Evolutionary conservation across 2,113 vertebrate species (phyloP).

Genomic region (Kobus ellipsiprymnus): DNA sequence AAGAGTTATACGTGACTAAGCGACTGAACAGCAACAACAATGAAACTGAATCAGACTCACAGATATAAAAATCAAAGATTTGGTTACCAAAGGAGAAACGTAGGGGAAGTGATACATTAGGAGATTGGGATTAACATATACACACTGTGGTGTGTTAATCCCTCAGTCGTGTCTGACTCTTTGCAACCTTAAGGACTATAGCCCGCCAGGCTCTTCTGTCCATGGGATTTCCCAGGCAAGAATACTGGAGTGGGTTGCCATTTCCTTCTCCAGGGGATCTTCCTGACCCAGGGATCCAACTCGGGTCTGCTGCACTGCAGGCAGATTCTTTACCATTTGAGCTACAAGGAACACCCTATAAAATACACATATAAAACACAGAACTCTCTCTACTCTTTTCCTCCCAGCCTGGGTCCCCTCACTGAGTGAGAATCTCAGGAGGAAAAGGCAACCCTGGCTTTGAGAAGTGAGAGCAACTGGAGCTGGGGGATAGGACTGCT

Average conservation of each 20-base stretch:
- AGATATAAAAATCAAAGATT: too few relatives aligned
- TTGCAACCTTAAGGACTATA: background rate
- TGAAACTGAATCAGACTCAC: background rate
- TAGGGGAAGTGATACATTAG: background rate
- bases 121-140: background rate
- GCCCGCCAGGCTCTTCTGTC: background rate
- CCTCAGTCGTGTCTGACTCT: background rate
- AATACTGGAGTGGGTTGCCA: background rate
- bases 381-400: fast-evolving
- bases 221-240: background rate
- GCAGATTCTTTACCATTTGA: background rate
- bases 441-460: background rate
- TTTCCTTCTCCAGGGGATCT: background rate
- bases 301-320: background rate
- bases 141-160: background rate
- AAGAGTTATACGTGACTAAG: background rate
- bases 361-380: background rate
- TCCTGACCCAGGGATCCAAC: background rate
- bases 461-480: background rate
- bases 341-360: background rate
- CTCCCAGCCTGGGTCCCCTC: background rate
- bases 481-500: background rate
- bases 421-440: background rate
- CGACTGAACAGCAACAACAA: background rate
- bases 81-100: background rate